A percentile compares a stretch with the other conserved stretches of the same genome.
Conservation (phyloP, 2,113 vertebrate genomes). For the Ctenodactylus gundi region DNA sequence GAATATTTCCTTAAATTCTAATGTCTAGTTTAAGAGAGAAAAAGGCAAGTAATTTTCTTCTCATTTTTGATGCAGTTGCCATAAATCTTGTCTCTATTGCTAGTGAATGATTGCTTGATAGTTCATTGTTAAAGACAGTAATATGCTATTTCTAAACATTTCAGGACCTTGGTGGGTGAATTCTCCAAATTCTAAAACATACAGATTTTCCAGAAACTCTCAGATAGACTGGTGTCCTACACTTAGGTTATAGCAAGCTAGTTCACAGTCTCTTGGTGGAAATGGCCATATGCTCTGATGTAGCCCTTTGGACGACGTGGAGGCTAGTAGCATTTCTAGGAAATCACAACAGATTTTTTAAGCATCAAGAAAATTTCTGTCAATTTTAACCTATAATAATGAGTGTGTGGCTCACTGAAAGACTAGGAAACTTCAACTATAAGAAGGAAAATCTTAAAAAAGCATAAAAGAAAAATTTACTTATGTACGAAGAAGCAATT, state of each 20-base stretch:
- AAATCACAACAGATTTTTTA: neutral
- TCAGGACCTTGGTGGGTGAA: neutral
- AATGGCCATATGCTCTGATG: neutral
- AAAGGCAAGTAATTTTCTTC: neutral
- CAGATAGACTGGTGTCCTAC: neutral
- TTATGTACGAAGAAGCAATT: neutral
- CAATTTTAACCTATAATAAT: conserved; percentile 17
- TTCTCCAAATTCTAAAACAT: neutral
- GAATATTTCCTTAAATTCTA: neutral
- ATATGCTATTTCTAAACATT: neutral
- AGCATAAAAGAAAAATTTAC: neutral
- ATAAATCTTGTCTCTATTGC: neutral
- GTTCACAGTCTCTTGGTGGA: neutral
- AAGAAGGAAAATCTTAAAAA: neutral
- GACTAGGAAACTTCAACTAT: neutral
- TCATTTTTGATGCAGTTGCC: neutral
- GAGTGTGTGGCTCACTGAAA: neutral
- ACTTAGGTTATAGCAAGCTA: conserved; percentile 6
- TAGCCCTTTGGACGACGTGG: neutral
- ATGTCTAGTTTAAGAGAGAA: neutral
- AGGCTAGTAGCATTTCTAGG: neutral
- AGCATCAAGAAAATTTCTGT: neutral
- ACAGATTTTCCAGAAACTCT: neutral
- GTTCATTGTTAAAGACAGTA: neutral
- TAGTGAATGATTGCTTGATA: neutral